phyloP scores from a whole-genome alignment of 2,888 invertebrate genomes.

The Tetragonisca angustula region DNA sequence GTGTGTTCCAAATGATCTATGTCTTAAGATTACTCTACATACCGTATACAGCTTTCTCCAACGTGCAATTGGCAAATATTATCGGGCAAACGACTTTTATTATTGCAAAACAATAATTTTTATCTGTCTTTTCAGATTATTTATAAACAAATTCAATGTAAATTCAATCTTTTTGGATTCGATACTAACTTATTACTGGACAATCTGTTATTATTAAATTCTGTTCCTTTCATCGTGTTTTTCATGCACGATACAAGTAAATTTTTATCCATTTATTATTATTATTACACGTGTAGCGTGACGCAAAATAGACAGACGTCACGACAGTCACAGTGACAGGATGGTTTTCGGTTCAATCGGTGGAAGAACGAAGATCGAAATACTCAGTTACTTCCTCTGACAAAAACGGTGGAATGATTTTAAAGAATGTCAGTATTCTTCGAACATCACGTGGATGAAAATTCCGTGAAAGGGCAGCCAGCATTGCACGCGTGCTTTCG shows the following conservation, averaged over 20 bases:
- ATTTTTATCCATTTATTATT: neutral
- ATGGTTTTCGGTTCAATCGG: neutral
- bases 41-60: neutral
- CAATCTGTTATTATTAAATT: neutral
- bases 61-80: neutral
- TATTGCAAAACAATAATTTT: neutral
- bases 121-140: neutral
- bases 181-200: neutral
- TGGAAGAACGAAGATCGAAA: neutral
- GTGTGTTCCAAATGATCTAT: neutral
- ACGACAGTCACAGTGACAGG: neutral
- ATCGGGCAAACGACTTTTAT: neutral
- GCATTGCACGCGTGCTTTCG: slow-evolving; percentile 55
- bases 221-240: neutral
- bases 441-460: slow-evolving; percentile 52
- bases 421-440: slow-evolving; percentile 36
- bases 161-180: neutral
- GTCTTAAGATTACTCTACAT: neutral
- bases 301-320: neutral
- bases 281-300: neutral
- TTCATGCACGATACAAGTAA: neutral
- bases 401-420: slow-evolving; percentile 30
- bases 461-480: slow-evolving; percentile 55
- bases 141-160: neutral
- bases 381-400: neutral